Conservation (phyloP, 2,888 invertebrate species). For the Drosophila anceps region DNA sequence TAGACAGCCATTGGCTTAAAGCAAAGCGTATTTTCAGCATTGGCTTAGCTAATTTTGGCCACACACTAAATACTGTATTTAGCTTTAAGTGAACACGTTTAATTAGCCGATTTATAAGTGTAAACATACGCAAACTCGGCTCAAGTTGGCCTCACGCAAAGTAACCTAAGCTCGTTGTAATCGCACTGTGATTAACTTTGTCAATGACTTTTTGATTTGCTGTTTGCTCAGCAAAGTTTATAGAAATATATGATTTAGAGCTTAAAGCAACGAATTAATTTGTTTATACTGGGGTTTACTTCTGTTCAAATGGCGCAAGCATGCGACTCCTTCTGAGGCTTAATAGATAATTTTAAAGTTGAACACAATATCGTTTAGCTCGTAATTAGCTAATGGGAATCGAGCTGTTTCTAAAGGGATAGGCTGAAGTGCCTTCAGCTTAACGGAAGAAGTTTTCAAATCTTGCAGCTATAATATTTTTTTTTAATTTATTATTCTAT, state of each 20-base stretch:
- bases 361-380: too few species aligned
- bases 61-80: slow-evolving; percentile 16
- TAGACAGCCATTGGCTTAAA: slow-evolving; percentile 43
- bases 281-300: background rate
- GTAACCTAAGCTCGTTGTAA: slow-evolving; percentile 16
- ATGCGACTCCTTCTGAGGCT: background rate
- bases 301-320: background rate
- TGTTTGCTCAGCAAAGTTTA: background rate
- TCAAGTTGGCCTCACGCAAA: background rate
- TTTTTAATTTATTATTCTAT: too few species aligned
- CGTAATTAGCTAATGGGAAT: background rate
- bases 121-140: slow-evolving; percentile 10
- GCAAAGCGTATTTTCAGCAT: slow-evolving; percentile 41
- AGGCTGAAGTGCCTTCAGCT: too few species aligned
- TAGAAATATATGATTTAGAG: background rate
- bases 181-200: background rate
- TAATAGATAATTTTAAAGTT: background rate
- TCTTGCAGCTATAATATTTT: too few species aligned
- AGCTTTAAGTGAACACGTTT: slow-evolving; percentile 31
- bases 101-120: slow-evolving; percentile 12
- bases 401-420: too few species aligned
- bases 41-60: slow-evolving; percentile 30
- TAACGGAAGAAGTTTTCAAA: too few species aligned
- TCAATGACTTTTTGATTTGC: background rate
- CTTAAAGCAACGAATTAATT: background rate